These are phyloP conservation scores for Limonius californicus DNA, from an alignment of 1,140 invertebrate genomes.

Conservation along the genomic window DNA sequence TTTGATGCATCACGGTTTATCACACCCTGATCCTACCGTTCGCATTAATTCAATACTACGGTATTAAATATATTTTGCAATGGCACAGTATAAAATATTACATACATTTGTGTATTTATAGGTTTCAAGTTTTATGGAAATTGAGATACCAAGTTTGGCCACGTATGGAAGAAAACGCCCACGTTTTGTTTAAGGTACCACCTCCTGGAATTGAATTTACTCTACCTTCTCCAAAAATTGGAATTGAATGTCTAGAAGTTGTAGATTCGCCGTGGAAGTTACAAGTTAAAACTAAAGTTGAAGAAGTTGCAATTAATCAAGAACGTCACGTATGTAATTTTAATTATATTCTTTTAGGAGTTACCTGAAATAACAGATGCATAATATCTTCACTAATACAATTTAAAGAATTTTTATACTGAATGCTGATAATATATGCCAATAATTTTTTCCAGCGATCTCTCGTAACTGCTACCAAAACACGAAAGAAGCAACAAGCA, in stretches of 20 bases:
- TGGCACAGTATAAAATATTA: too few relatives aligned
- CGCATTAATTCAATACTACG: constrained; percentile 78
- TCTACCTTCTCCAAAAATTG: constrained; percentile 96
- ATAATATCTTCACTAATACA: too few relatives aligned
- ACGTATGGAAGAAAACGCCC: constrained; percentile 96
- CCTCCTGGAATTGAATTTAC: constrained; percentile 99
- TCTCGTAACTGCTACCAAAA: constrained; percentile 96
- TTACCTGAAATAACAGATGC: too few relatives aligned
- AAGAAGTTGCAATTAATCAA: constrained; percentile 98
- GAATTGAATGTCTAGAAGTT: constrained; percentile 88
- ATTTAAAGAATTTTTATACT: too few relatives aligned
- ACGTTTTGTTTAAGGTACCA: constrained; percentile 92
- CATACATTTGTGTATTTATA: too few relatives aligned
- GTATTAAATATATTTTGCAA: constrained; percentile 50
- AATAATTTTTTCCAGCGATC: constrained; percentile 68
- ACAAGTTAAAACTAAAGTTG: constrained; percentile 95
- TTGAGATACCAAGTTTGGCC: constrained; percentile 98
- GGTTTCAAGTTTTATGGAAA: constrained; percentile 95
- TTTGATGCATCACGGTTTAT: constrained; percentile 82
- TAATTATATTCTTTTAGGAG: background rate
- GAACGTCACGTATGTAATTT: constrained; percentile 89
- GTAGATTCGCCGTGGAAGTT: constrained; percentile 99
- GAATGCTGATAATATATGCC: background rate
- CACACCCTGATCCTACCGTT: constrained; percentile 72
- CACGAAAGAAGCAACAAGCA: constrained; percentile 96